Evolutionary conservation across 2,797 vertebrate genomes (phyloP).

Genomic region (Chiloscyllium punctatum): DNA sequence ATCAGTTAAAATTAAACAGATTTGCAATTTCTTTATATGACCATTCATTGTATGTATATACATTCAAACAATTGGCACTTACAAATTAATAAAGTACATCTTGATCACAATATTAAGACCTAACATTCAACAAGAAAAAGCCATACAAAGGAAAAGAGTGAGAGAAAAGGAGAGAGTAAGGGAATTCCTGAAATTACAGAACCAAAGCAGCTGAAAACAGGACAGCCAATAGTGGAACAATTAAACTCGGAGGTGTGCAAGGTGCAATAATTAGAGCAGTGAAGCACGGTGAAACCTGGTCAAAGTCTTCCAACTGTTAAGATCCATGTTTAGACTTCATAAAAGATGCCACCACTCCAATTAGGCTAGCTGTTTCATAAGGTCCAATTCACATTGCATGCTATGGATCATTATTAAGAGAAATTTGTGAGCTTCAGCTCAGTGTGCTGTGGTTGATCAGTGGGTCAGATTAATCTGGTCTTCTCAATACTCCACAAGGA

Average conservation of each 20-base stretch:
- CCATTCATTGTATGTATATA: background rate
- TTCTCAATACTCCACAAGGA: background rate
- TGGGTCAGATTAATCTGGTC: background rate
- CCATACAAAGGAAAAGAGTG: background rate
- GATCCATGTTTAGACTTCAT: background rate
- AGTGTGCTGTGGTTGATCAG: background rate
- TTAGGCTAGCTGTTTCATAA: background rate
- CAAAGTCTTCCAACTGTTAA: background rate
- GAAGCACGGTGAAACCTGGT: background rate
- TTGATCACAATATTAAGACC: background rate
- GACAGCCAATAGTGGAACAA: background rate
- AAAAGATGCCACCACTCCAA: background rate
- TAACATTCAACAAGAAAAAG: background rate
- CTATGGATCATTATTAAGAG: background rate
- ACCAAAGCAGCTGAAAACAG: background rate
- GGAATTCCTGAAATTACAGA: background rate
- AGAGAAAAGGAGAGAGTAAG: background rate
- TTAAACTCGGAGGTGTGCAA: background rate
- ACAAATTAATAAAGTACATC: background rate
- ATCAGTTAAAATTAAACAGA: background rate
- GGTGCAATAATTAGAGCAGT: background rate
- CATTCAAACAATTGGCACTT: background rate
- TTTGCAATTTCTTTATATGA: background rate
- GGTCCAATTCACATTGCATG: background rate
- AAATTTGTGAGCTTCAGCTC: background rate